These are phyloP conservation scores for Uropsilus gracilis DNA, from an alignment of 2,113 vertebrate genomes.

Conservation along the genomic window DNA sequence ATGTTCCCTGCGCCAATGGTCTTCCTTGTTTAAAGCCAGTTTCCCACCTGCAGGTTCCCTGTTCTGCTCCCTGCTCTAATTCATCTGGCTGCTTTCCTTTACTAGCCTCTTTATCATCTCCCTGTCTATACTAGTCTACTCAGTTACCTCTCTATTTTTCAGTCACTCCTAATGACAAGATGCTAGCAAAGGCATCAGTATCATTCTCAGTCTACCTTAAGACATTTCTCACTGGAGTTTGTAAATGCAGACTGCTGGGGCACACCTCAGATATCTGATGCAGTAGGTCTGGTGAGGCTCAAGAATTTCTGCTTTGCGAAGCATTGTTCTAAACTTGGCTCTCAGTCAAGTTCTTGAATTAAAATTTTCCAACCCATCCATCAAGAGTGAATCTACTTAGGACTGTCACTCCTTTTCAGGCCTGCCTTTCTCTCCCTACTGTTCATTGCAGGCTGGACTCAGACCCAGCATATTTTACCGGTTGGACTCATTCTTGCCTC, in stretches of 20 bases:
- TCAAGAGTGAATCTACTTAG: background rate
- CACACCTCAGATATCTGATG: background rate
- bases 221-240: background rate
- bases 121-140: background rate
- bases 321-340: background rate
- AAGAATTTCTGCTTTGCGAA: background rate
- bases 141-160: background rate
- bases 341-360: background rate
- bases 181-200: background rate
- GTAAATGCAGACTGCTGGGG: background rate
- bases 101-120: background rate
- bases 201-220: constrained; percentile 15
- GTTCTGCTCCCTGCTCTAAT: background rate
- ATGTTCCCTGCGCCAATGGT: background rate
- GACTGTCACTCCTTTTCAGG: background rate
- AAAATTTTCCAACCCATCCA: background rate
- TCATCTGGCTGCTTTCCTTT: background rate
- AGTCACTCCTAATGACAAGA: background rate
- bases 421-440: background rate
- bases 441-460: background rate
- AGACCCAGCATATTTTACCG: too few relatives aligned
- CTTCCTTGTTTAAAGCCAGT: background rate
- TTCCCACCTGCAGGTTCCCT: background rate
- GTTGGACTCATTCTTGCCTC: background rate
- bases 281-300: background rate